Evolutionary conservation across 2,797 vertebrate species (phyloP).

Genomic region (Tokudaia muenninki): DNA sequence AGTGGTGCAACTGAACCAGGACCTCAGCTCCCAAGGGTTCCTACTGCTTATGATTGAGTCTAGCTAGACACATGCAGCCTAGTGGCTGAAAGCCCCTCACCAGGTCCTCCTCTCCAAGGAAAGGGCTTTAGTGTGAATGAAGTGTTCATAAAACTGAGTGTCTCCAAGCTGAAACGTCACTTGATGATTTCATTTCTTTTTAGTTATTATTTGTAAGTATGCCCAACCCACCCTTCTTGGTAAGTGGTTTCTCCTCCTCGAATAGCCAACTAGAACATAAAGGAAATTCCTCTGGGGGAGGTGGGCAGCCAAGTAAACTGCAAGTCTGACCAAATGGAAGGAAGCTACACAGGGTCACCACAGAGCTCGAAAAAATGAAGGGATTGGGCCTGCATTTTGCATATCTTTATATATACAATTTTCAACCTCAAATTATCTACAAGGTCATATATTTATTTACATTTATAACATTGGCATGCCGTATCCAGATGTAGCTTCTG

Average conservation of each 20-base stretch:
- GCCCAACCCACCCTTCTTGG: slow-evolving; percentile 35
- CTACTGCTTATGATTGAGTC: background rate
- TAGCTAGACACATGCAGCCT: background rate
- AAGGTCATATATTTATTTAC: background rate
- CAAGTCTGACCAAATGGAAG: slow-evolving; percentile 47
- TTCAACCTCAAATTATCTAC: background rate
- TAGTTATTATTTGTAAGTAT: slow-evolving; percentile 35
- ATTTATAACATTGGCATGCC: no score
- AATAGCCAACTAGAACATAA: background rate
- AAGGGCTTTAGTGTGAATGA: slow-evolving; percentile 50
- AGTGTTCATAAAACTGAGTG: background rate
- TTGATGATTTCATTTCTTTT: background rate
- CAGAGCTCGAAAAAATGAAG: slow-evolving; percentile 41
- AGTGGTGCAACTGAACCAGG: background rate
- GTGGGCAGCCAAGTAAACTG: background rate
- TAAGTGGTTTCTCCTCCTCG: slow-evolving; percentile 2
- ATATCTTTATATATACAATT: background rate
- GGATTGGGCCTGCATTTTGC: background rate
- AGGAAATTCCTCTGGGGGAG: slow-evolving; percentile 49
- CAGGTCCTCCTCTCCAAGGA: background rate
- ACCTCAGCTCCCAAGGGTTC: background rate
- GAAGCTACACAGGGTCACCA: background rate
- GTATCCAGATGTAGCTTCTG: background rate
- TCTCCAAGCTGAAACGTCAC: slow-evolving; percentile 60
- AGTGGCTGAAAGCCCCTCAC: background rate